phyloP scores from a whole-genome alignment of 2,888 invertebrate species.

The Metopia argyrocephala region DNA sequence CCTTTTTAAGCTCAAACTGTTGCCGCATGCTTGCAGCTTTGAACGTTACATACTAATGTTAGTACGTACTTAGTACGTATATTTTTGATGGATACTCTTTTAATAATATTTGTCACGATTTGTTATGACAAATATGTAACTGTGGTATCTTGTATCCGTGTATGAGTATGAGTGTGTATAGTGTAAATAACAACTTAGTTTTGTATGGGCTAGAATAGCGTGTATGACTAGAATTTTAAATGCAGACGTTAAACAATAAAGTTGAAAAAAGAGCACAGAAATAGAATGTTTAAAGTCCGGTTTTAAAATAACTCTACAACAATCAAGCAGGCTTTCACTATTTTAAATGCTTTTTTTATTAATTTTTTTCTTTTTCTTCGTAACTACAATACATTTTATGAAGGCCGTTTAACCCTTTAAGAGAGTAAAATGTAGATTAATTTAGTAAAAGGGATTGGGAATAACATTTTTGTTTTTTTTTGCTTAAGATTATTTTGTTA shows the following conservation, averaged over 20 bases:
- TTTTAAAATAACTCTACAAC: constrained; percentile 37
- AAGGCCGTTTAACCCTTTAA: constrained; percentile 44
- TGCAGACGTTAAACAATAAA: too few species aligned
- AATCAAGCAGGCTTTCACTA: constrained; percentile 44
- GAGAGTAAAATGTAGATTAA: background rate
- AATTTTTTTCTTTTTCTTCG: background rate
- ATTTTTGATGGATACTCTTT: constrained; percentile 24
- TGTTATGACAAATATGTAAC: constrained; percentile 62
- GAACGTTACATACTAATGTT: background rate
- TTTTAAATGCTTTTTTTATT: constrained; percentile 1
- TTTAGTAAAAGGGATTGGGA: too few species aligned
- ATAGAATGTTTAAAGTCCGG: constrained; percentile 53
- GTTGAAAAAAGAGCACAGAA: background rate
- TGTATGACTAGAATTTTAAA: constrained; percentile 58
- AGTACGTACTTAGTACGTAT: background rate
- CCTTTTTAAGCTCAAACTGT: background rate
- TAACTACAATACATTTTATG: constrained; percentile 11
- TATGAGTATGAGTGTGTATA: background rate
- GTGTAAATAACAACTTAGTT: background rate
- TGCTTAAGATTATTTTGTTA: too few species aligned
- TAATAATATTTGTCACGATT: constrained; percentile 62
- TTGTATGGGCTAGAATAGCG: constrained; percentile 30
- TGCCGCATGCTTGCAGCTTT: background rate
- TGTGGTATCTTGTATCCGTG: constrained; percentile 46
- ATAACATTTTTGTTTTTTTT: too few species aligned